Evolutionary conservation across 2,797 vertebrate genomes (phyloP).

Genomic region (Paramormyrops hopkinsi): DNA sequence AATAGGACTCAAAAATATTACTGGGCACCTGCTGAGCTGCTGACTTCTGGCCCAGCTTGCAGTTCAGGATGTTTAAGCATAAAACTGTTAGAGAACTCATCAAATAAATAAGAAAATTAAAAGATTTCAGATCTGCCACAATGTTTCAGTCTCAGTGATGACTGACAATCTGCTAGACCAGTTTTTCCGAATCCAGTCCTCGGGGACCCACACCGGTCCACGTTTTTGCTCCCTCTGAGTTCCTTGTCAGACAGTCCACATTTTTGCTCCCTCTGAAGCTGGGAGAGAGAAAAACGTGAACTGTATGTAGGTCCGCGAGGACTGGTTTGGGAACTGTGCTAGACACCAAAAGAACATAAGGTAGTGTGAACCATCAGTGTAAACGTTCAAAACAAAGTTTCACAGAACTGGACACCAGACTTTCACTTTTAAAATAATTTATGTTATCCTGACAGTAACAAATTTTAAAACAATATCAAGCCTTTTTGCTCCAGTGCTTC

Average conservation of each 20-base stretch:
- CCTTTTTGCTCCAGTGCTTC: not conserved
- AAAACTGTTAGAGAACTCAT: not conserved
- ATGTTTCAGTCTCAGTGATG: not conserved
- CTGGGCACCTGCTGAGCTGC: not conserved
- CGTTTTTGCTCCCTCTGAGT: not conserved
- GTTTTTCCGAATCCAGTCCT: not conserved
- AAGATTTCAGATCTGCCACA: not conserved
- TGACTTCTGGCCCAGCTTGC: not conserved
- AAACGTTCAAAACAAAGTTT: not conserved
- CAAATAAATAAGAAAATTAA: not conserved
- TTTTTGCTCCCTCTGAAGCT: not conserved
- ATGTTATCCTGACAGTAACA: not conserved
- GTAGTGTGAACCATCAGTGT: not conserved
- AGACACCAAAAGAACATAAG: not conserved
- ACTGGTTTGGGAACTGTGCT: not conserved
- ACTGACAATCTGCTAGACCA: not conserved
- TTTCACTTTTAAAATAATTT: conserved; percentile 1
- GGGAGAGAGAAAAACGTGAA: not conserved
- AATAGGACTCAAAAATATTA: not conserved
- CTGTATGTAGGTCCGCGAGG: not conserved
- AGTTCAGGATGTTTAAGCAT: not conserved
- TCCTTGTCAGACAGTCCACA: not conserved
- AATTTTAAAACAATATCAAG: not conserved
- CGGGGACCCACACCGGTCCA: not conserved
- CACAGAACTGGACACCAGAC: not conserved